phyloP scores from a whole-genome alignment of 2,888 invertebrate species.

The Anoncus sp. region DNA sequence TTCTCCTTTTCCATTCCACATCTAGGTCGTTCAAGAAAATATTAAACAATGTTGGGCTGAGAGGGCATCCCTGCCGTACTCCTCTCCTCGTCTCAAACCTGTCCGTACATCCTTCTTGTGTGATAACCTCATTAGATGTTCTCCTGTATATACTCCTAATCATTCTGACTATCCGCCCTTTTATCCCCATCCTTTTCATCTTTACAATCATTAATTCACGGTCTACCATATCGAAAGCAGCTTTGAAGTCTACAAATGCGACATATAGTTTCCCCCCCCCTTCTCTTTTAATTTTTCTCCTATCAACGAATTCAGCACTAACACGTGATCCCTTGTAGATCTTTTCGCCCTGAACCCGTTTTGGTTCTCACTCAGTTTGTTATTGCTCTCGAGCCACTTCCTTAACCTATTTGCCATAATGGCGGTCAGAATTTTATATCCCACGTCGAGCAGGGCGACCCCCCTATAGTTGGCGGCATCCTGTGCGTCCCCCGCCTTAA shows the following conservation, averaged over 20 bases:
- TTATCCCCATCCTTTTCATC: slow-evolving; percentile 33
- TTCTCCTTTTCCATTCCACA: slow-evolving; percentile 23
- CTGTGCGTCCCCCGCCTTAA: slow-evolving; percentile 35
- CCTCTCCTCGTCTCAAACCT: slow-evolving; percentile 52
- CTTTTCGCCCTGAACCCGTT: slow-evolving; percentile 57
- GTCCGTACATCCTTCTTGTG: slow-evolving; percentile 50
- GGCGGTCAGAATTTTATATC: slow-evolving; percentile 50
- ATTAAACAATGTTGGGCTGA: slow-evolving; percentile 59
- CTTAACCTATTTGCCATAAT: slow-evolving; percentile 51
- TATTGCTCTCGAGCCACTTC: slow-evolving; percentile 45
- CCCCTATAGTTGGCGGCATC: slow-evolving; percentile 48
- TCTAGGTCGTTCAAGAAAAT: slow-evolving; percentile 57
- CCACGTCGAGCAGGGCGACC: slow-evolving; percentile 45
- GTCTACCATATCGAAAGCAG: slow-evolving; percentile 28
- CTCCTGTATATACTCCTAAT: slow-evolving; percentile 44
- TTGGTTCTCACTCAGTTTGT: slow-evolving; percentile 56
- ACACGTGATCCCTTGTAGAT: slow-evolving; percentile 57
- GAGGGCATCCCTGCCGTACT: slow-evolving; percentile 58
- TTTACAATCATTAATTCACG: slow-evolving; percentile 53
- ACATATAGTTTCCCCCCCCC: slow-evolving; percentile 44
- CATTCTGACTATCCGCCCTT: slow-evolving; percentile 47
- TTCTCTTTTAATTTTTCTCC: slow-evolving; percentile 32
- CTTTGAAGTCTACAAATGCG: slow-evolving; percentile 41
- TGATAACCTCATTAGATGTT: slow-evolving; percentile 48
- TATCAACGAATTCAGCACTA: slow-evolving; percentile 52